Base-by-base conservation (phyloP, 2,888 invertebrate genomes). In the Nomada fucata region DNA sequence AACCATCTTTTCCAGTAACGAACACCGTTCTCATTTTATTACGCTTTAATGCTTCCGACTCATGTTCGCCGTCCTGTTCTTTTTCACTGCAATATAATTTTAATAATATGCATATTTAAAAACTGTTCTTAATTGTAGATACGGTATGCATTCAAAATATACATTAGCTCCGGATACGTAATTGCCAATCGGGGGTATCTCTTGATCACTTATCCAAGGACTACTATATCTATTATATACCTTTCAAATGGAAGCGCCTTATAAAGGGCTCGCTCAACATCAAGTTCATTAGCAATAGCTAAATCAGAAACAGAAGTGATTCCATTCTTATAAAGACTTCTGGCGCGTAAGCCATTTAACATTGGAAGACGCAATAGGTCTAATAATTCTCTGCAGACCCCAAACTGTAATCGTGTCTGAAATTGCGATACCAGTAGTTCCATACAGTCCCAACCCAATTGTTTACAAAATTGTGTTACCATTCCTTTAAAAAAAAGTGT, bases 401-500 rank as follows among this genome's bases (percentile, higher is more conserved):
- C 99, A 93, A 99, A 99, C 90, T 98, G 97, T 59, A 99, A 95
- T 20, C 99, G 96, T 90, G 97, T 97, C 94, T 99, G 98, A 94
- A 99, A 99, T 94, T 99, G 98, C 0, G 97, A 96, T 59, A 99
- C 95, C 57, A 99, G 95, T 85, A 98, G 94, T 93, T 98, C 97
- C 91, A 99, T 95, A 92, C 97, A 97, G 85, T 96, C 96, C 99
- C 99, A 99, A 36, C 98, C 98, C 15, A 99, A 94, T 72, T 98
- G 97, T 83, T 96, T 96, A 93, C 99, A 98, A 94, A 99, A 99
- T n/a, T 97, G 96, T 3, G 98, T 98, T 1, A 99, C 97, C 97
- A 99, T 99, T 75, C 98, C 99, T 97, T 87, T 87, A 44, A 9
- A 59, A 10, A 36, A 29, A 36, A 36, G 5, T 7, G 36, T 65